Evolutionary conservation across 2,888 invertebrate species (phyloP).

Genomic region (Slavum lentiscoides): DNA sequence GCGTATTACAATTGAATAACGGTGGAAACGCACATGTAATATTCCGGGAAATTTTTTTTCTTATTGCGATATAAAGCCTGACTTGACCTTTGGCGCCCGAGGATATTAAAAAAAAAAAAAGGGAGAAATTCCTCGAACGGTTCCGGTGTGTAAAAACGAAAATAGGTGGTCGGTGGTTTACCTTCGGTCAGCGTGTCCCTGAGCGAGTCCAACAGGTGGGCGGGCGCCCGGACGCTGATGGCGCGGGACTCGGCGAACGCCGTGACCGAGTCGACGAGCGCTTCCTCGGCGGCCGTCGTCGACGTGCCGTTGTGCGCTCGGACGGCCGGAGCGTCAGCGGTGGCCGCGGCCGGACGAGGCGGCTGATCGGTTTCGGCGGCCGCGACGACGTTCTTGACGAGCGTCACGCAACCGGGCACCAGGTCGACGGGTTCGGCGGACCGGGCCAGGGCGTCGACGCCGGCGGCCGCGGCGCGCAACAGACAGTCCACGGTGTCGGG

Average conservation of each 20-base stretch:
- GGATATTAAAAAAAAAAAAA: too few relatives aligned
- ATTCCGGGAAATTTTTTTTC: too few relatives aligned
- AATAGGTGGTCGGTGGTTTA: not conserved
- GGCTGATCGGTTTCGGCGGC: too few relatives aligned
- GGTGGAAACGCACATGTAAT: too few relatives aligned
- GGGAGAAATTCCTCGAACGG: too few relatives aligned
- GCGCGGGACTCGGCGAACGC: slow-evolving; percentile 38
- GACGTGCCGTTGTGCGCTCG: too few relatives aligned
- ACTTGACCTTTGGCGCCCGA: too few relatives aligned
- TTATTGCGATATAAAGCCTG: too few relatives aligned
- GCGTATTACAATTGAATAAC: too few relatives aligned
- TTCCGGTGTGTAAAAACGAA: too few relatives aligned
- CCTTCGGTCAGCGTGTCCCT: slow-evolving; percentile 33
- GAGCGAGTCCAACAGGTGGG: not conserved
- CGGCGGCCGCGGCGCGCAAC: slow-evolving; percentile 19
- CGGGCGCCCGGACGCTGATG: slow-evolving; percentile 40
- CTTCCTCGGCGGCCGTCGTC: not conserved
- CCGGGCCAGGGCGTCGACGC: slow-evolving; percentile 33
- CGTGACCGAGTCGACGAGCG: slow-evolving; percentile 35
- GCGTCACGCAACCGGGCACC: slow-evolving; percentile 35
- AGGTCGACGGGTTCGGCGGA: slow-evolving; percentile 39
- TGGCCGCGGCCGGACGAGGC: too few relatives aligned
- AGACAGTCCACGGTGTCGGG: slow-evolving; percentile 33
- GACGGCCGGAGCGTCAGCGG: not conserved
- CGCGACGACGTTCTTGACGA: slow-evolving; percentile 12